Evolutionary conservation across 2,888 invertebrate species (phyloP).

Genomic region (Acleris cristana): DNA sequence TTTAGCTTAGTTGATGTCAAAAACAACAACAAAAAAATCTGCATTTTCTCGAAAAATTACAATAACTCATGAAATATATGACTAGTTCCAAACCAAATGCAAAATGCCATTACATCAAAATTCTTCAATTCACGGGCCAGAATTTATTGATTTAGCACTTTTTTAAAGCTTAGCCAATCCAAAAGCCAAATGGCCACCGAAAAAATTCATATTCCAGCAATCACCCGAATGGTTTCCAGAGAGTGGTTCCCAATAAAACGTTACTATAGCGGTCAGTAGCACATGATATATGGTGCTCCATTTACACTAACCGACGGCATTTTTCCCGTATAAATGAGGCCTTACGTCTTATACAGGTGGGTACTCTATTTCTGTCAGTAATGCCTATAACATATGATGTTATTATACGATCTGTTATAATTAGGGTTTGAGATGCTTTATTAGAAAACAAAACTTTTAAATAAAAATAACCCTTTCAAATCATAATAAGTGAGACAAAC

Average conservation of each 20-base stretch:
- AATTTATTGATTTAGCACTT: too few relatives aligned
- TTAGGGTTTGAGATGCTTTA: slow-evolving; percentile 11
- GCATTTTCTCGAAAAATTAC: too few relatives aligned
- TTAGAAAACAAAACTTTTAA: neutral
- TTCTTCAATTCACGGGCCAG: too few relatives aligned
- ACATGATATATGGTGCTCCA: slow-evolving; percentile 37
- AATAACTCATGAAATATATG: too few relatives aligned
- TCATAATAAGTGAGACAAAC: too few relatives aligned
- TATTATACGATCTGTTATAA: slow-evolving; percentile 35
- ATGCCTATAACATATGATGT: slow-evolving; percentile 35
- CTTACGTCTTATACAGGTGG: slow-evolving; percentile 38
- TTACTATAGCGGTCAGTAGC: slow-evolving; percentile 36
- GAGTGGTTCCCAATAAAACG: slow-evolving; percentile 30
- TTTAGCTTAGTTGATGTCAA: too few relatives aligned
- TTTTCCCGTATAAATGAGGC: slow-evolving; percentile 38
- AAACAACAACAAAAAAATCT: too few relatives aligned
- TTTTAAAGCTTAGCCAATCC: neutral
- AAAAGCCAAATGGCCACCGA: neutral
- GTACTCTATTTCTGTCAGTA: slow-evolving; percentile 36
- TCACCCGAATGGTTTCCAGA: slow-evolving; percentile 23
- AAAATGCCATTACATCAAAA: too few relatives aligned
- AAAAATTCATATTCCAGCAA: slow-evolving; percentile 10
- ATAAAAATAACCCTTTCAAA: neutral
- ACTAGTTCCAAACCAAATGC: too few relatives aligned
- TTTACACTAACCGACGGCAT: slow-evolving; percentile 37